Evolutionary conservation across 2,113 vertebrate species (phyloP).

Genomic region (Callionymus lyra): DNA sequence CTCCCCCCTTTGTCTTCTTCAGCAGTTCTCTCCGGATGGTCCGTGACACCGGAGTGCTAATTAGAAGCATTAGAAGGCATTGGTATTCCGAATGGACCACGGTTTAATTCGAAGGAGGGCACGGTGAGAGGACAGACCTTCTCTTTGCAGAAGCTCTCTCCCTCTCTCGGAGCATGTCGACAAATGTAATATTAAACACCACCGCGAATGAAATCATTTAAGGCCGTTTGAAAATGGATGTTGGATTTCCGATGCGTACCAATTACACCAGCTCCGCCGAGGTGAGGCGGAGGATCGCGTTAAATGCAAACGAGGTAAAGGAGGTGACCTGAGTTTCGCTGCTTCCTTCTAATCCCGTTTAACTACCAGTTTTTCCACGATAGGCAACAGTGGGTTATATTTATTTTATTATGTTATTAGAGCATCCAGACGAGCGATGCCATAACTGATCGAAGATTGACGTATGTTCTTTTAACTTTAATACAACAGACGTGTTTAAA

Average conservation of each 20-base stretch:
- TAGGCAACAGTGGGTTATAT: too few relatives aligned
- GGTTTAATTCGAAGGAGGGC: slow-evolving; percentile 42
- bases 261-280: slow-evolving; percentile 45
- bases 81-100: slow-evolving; percentile 45
- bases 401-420: too few relatives aligned
- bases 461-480: too few relatives aligned
- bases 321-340: background rate
- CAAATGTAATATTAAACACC: slow-evolving; percentile 62
- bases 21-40: slow-evolving; percentile 49
- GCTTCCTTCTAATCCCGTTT: slow-evolving; percentile 39
- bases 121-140: slow-evolving; percentile 24
- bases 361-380: too few relatives aligned
- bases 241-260: slow-evolving; percentile 43
- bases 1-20: slow-evolving; percentile 41
- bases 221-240: slow-evolving; percentile 44
- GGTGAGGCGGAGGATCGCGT: slow-evolving; percentile 40
- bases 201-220: slow-evolving; percentile 59
- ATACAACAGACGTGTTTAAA: too few relatives aligned
- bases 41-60: slow-evolving; percentile 51
- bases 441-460: slow-evolving; percentile 46
- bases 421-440: slow-evolving; percentile 30
- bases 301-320: slow-evolving; percentile 14
- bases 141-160: slow-evolving; percentile 30
- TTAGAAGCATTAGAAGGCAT: slow-evolving; percentile 53
- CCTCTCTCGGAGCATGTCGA: slow-evolving; percentile 27